Evolutionary conservation across 2,888 invertebrate genomes (phyloP), one percentile per base, ranked within the genome.

Genomic region (Euclidia mi): DNA sequence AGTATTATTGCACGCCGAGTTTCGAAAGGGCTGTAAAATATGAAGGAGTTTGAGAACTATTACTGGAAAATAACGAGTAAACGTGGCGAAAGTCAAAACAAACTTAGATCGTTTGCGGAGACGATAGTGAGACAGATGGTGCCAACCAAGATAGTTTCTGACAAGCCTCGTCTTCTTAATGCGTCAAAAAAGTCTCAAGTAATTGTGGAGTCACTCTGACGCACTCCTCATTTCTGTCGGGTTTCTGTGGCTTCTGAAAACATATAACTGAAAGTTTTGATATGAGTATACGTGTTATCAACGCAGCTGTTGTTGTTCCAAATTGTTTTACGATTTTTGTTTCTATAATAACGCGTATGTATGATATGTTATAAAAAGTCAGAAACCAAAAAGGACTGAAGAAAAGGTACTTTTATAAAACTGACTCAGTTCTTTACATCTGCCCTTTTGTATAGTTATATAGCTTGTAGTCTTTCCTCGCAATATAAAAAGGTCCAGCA

Each of bases 21-120:
- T 46, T 34, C 20, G 15, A 56, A 64, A 57, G 28, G 55, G 50
- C 49, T 59, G 56, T 72, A 65, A 75, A 74, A 70, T 72, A 65
- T 68, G 56, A 65, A 70, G n/a, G n/a, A n/a, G 64, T 70, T 68
- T 46, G 62, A 55, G 51, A 60, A 67, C 66, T 75, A 76, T 76
- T 69, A 73, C 75, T 71, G 53, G 68, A 76, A 82, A 78, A 78
- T 79, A 81, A 72, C n/a, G n/a, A n/a, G n/a, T n/a, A n/a, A n/a
- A n/a, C n/a, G n/a, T n/a, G n/a, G n/a, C n/a, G n/a, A n/a, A n/a
- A n/a, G n/a, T n/a, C n/a, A n/a, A n/a, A n/a, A n/a, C 79, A 83
- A 87, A 88, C 75, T 88, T 84, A 68, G 79, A 78, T 87, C 86
- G 84, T 87, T 88, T 87, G 79, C 63, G 79, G 80, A 72, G 72